Base-by-base conservation (phyloP, 2,797 vertebrate species). In the Novumbra hubbsi region DNA sequence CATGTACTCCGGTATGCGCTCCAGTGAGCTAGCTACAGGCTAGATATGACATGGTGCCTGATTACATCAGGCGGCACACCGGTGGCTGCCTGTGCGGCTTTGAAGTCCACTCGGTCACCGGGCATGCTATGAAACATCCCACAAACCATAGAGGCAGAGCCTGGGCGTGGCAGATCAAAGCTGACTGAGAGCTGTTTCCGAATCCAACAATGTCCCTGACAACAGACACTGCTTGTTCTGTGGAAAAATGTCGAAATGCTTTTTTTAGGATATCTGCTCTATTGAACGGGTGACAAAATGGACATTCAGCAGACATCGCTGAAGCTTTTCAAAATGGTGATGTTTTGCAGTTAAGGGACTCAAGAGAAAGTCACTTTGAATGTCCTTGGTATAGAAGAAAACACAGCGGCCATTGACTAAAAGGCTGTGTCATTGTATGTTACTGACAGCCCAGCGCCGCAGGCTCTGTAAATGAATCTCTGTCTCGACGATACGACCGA, bases 31-130 rank as follows among this genome's bases (percentile, higher is more conserved):
- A 60, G 21, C 55, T 24, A 60, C 55, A 7, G 55, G 55, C 55
- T 3, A 84, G 81, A 88, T 77, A 76, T 19, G 73, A 71, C 74
- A 77, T n/a, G 57, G 17, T 21, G 45, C 41, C 9, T 76, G 88
- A 90, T 88, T 78, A 70, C 70, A 85, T 88, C 83, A 63, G 66
- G 60, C 45, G 68, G 48, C 74, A 78, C 21, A 17, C 71, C n/a
- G 2, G 62, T 14, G 8, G 32, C 12, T 24, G 67, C 41, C 41
- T 45, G 64, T 1, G 5, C 60, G 38, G 71, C 83, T 88, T 86
- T 84, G 72, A 84, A 83, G 70, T 49, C 68, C 64, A 0, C 12
- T 34, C 64, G 48, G 41, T 48, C 6, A 72, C 34, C 11, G 11
- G 4, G 45, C 34, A 67, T 3, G 24, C 9, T 12, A 60, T 60